phyloP scores from a whole-genome alignment of 1,140 invertebrate species.

The Drosophila mayri region DNA sequence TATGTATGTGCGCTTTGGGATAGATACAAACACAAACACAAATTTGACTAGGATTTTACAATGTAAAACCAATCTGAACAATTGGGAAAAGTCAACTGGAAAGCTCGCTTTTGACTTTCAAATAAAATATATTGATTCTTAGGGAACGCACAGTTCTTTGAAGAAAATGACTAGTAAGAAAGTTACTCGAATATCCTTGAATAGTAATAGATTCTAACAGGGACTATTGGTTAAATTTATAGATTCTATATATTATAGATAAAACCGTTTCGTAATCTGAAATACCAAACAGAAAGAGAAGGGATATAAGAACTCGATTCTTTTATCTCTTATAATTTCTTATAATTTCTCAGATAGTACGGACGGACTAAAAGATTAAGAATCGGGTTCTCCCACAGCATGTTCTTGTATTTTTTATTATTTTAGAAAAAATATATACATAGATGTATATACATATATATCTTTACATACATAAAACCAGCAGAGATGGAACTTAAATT shows the following conservation, averaged over 20 bases:
- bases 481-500: neutral
- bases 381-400: neutral
- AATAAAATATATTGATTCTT: neutral
- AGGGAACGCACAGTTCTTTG: neutral
- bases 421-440: neutral
- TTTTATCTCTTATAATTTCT: neutral
- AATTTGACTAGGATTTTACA: conserved; percentile 1
- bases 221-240: neutral
- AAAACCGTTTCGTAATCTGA: neutral
- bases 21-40: neutral
- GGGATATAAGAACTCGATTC: neutral
- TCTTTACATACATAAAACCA: neutral
- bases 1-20: neutral
- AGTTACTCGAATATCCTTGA: neutral
- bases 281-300: neutral
- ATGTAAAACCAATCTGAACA: neutral
- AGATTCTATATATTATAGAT: neutral
- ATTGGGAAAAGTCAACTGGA: conserved; percentile 6
- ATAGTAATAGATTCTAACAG: neutral
- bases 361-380: neutral
- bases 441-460: too few relatives aligned
- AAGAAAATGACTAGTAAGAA: neutral
- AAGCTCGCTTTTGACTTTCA: too few relatives aligned
- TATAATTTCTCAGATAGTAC: neutral
- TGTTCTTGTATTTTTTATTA: neutral